Percentiles rank a stretch among this genome's conserved stretches.
phyloP scores from a whole-genome alignment of 1,140 invertebrate species.

The Drosophila chauvacae region DNA sequence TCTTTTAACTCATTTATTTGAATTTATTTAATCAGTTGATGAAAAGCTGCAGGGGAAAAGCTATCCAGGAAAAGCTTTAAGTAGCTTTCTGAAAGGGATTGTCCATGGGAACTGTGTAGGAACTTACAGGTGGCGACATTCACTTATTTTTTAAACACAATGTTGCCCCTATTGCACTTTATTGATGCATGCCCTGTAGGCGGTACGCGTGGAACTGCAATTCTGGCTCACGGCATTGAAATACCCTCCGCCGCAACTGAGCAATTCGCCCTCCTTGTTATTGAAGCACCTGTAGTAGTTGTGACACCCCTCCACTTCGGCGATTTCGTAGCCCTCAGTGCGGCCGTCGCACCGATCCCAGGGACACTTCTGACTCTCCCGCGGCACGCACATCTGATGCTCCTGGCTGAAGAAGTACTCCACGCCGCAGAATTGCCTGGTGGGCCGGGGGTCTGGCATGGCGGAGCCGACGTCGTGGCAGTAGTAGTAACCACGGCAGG shows the following conservation, averaged over 20 bases:
- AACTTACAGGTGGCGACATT: not conserved
- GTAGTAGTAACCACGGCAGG: constrained; percentile 67
- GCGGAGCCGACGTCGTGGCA: constrained; percentile 37
- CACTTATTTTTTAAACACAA: too few relatives aligned
- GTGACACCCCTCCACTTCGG: constrained; percentile 5
- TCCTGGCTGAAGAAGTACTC: constrained; percentile 6
- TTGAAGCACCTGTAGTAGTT: not conserved
- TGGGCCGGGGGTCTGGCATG: not conserved
- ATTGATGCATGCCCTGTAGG: constrained; percentile 5
- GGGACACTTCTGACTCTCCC: constrained; percentile 1
- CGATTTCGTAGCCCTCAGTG: constrained; percentile 2
- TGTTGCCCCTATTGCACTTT: not conserved
- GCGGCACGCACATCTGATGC: not conserved
- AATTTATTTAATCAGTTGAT: not conserved
- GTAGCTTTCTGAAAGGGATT: not conserved
- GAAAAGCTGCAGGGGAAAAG: not conserved
- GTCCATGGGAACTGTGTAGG: not conserved
- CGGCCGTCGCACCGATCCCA: constrained; percentile 10
- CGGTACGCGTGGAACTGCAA: not conserved
- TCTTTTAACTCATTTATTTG: not conserved
- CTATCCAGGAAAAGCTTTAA: not conserved
- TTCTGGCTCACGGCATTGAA: not conserved
- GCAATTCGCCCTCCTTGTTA: constrained; percentile 5
- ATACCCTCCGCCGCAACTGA: not conserved
- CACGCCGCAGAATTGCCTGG: not conserved